A percentile compares a stretch with the other conserved stretches of the same genome.
Evolutionary conservation across 2,797 vertebrate species (phyloP).

Genomic region (Hyperoplus lanceolatus): DNA sequence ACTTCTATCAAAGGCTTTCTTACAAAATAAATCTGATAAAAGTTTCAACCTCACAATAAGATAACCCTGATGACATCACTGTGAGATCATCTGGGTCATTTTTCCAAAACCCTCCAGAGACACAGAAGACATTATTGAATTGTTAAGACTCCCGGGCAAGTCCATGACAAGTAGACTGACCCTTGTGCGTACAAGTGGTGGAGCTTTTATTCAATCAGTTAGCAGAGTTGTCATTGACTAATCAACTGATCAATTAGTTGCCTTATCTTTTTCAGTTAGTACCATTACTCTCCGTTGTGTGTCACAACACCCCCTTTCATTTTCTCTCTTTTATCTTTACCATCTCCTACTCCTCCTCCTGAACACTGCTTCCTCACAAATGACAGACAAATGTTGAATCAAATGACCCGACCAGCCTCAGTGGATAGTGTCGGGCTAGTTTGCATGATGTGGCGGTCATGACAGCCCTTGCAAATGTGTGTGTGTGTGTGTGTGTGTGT

Average conservation of each 20-base stretch:
- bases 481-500: too few species aligned
- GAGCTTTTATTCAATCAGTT: background rate
- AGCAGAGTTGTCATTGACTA: background rate
- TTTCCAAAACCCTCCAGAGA: background rate
- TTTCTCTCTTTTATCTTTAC: background rate
- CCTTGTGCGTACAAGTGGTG: background rate
- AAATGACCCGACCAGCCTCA: slow-evolving; percentile 58
- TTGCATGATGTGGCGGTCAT: slow-evolving; percentile 58
- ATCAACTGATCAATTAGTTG: background rate
- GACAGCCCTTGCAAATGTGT: slow-evolving; percentile 54
- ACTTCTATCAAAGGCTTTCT: background rate
- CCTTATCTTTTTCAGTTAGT: background rate
- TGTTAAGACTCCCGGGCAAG: background rate
- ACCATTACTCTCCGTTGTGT: background rate
- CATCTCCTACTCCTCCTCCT: background rate
- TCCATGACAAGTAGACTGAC: background rate
- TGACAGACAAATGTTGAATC: slow-evolving; percentile 57
- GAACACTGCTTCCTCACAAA: slow-evolving; percentile 56
- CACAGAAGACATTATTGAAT: background rate
- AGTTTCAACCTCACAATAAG: background rate
- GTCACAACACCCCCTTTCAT: background rate
- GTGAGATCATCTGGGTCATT: slow-evolving; percentile 8
- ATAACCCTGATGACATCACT: background rate
- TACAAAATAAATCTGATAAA: background rate
- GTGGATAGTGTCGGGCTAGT: slow-evolving; percentile 49